Evolutionary conservation across 2,797 vertebrate genomes (phyloP), one percentile per base, ranked within the genome.

Genomic region (Menidia menidia): DNA sequence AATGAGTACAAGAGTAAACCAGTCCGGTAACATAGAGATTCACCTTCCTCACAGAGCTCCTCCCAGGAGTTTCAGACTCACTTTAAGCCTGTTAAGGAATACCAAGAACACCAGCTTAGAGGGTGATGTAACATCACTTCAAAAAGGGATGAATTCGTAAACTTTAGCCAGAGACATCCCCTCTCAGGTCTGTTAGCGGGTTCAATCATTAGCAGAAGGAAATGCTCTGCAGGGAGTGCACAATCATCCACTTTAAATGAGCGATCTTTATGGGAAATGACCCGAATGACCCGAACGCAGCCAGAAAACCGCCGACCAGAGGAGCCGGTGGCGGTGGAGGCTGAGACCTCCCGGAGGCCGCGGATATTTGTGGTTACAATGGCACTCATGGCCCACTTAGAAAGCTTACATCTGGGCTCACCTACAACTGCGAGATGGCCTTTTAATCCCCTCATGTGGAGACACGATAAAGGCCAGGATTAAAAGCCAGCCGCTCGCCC

Each of bases 361-460:
- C 25, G 51, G 25, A 44, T 47, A 14, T 80, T 61, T 1, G 0
- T 77, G 51, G 66, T 65, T 54, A 63, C 19, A 63, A 74, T 60
- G 30, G 73, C 76, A 79, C 56, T 76, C 83, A 71, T 77, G 73
- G 42, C 41, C 7, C 32, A 68, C 32, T 73, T 64, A 58, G 42
- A 87, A 84, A 82, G 80, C 85, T 81, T 67, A 84, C 83, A 90
- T 90, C 82, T 85, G 81, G 84, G 64, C 67, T 77, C 73, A 89
- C 82, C 87, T 85, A 84, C 68, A 78, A 78, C 77, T 73, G 52
- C 80, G 64, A 68, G 81, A 74, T 73, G 75, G 71, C 71, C 65
- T 76, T 87, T 83, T 92, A 93, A 92, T 92, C 91, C 87, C 76
- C 68, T 82, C 74, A 35, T 87, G 90, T 84, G 83, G 77, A 30